Evolutionary conservation across 2,888 invertebrate genomes (phyloP).

Genomic region (Machimus rusticus): DNA sequence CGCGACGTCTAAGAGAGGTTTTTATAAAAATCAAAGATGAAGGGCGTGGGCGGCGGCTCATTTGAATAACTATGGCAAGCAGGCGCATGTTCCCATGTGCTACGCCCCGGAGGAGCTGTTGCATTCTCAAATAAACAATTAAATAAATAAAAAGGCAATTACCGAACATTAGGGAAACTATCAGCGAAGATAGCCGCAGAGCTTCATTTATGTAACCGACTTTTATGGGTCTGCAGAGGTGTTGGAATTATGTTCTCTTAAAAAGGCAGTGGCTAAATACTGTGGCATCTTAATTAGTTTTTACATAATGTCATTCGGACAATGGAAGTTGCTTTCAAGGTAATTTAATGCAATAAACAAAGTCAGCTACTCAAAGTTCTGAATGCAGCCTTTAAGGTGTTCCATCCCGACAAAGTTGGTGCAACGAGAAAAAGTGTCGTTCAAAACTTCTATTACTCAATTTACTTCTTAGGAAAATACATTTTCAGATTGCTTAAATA

Average conservation of each 20-base stretch:
- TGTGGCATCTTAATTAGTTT: neutral
- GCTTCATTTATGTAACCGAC: neutral
- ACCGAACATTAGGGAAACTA: neutral
- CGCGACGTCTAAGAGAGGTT: neutral
- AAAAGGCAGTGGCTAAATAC: neutral
- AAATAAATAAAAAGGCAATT: neutral
- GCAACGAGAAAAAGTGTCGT: neutral
- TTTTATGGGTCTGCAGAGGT: slow-evolving; percentile 17
- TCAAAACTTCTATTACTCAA: too few relatives aligned
- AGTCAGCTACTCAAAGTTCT: neutral
- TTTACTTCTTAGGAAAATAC: too few relatives aligned
- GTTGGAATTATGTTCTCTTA: neutral
- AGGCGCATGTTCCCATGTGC: neutral
- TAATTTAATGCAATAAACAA: neutral
- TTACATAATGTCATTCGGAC: neutral
- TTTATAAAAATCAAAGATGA: neutral
- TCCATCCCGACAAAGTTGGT: neutral
- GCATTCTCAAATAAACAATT: neutral
- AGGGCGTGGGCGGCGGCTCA: slow-evolving; percentile 6
- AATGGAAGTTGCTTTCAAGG: neutral
- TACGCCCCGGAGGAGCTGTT: neutral
- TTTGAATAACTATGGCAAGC: neutral
- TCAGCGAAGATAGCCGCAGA: neutral
- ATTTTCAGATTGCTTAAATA: too few relatives aligned
- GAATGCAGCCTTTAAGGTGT: neutral